Evolutionary conservation across 2,888 invertebrate genomes (phyloP), one percentile per base, ranked within the genome.

Genomic region (Sepiola atlantica): DNA sequence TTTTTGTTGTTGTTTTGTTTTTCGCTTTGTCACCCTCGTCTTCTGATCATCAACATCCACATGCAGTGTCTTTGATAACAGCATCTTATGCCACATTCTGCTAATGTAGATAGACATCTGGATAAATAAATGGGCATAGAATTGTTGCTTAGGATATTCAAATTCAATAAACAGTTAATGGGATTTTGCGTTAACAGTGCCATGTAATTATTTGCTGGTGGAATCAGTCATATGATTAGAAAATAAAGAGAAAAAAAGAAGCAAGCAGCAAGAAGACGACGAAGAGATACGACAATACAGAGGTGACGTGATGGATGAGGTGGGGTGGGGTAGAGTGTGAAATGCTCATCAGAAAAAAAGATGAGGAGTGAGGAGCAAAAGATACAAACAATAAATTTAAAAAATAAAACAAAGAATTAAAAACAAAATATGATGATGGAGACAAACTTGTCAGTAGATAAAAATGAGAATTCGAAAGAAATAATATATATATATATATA

Each of bases 31-130:
- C 77, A n/a, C 77, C 45, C 77, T 32, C 77, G n/a, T 32, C 77
- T 77, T 77, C n/a, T 16, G n/a, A 77, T 77, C 77, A 77, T 45
- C 24, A 77, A 28, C 28, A 77, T 77, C 10, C 77, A 77, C 77
- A 77, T 77, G 77, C 77, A n/a, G n/a, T n/a, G n/a, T 77, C 28
- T n/a, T 77, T 77, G 77, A 77, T 77, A 77, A 77, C 77, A 3
- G 77, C 77, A 77, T 77, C 77, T 77, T 77, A 77, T 77, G 18
- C n/a, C 32, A 32, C 77, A 77, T 77, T 77, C 77, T n/a, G 77
- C 77, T 77, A 77, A 77, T 77, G 77, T 77, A 77, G 77, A 77
- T 77, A 77, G 77, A 77, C 77, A 77, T 77, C 77, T 77, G 77
- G 77, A 77, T 77, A 77, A 77, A 77, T 77, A 77, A 77, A 77